A percentile compares a stretch with the other conserved stretches of the same genome.
Conservation (phyloP, 2,113 vertebrate species). For the Naja naja region DNA sequence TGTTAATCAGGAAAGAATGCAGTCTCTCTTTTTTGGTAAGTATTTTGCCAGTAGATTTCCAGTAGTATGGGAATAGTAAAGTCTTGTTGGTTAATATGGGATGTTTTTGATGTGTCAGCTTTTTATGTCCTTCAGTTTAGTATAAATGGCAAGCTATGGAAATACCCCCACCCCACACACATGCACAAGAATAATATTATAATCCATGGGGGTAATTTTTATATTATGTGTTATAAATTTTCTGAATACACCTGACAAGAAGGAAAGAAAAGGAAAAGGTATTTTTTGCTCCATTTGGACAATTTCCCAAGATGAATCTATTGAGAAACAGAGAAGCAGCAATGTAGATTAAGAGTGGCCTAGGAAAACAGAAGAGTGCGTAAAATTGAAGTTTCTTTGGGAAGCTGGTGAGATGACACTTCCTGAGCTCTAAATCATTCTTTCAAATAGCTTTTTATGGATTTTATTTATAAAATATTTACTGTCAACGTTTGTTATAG, state of each 20-base stretch:
- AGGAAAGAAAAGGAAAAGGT: background rate
- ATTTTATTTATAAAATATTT: constrained; percentile 68
- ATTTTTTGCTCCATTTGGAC: background rate
- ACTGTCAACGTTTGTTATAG: constrained; percentile 66
- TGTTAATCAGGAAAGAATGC: background rate
- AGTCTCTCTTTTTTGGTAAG: no score
- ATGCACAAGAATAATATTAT: background rate
- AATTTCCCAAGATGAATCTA: constrained; percentile 35
- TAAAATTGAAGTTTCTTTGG: constrained; percentile 45
- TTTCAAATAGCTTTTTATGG: constrained; percentile 59
- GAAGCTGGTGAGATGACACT: constrained; percentile 72
- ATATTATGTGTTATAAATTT: constrained; percentile 49
- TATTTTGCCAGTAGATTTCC: background rate
- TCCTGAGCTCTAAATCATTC: constrained; percentile 76
- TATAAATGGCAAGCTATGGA: background rate
- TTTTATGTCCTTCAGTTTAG: background rate
- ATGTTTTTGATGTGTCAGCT: background rate
- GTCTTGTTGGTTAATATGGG: background rate
- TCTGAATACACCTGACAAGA: constrained; percentile 14
- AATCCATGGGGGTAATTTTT: constrained; percentile 29
- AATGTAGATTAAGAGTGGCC: constrained; percentile 58
- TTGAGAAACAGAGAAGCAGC: constrained; percentile 54
- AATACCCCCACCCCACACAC: background rate
- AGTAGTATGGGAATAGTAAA: background rate
- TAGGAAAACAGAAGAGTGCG: constrained; percentile 55